Percentiles rank a stretch among this genome's conserved stretches.
phyloP scores from a whole-genome alignment of 2,797 vertebrate species.

The Dipus sagitta region DNA sequence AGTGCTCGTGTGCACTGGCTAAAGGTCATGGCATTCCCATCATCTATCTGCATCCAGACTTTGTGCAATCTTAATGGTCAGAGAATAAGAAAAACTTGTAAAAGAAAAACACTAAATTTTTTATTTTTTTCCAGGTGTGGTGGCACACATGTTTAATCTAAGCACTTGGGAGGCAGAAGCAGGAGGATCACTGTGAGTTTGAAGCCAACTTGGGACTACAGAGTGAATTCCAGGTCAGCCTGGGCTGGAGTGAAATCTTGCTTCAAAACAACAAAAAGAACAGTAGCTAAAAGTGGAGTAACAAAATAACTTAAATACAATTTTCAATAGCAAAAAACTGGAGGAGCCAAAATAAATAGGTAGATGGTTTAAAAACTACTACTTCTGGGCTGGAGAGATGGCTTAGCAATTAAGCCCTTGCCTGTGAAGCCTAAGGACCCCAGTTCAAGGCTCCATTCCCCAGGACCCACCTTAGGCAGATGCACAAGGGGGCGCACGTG shows the following conservation, averaged over 20 bases:
- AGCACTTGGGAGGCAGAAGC: not conserved
- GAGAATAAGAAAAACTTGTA: too few relatives aligned
- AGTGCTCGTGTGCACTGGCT: too few relatives aligned
- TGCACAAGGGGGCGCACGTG: too few relatives aligned
- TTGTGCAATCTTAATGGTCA: too few relatives aligned
- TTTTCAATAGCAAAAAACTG: slow-evolving; percentile 26
- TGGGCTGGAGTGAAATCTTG: not conserved
- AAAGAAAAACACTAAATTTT: too few relatives aligned
- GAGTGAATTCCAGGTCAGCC: not conserved
- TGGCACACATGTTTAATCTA: not conserved
- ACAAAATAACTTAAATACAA: not conserved
- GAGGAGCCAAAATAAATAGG: not conserved
- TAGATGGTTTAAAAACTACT: not conserved
- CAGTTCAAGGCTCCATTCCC: too few relatives aligned
- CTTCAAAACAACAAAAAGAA: not conserved
- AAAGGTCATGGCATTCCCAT: too few relatives aligned
- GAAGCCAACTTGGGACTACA: not conserved
- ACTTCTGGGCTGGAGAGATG: too few relatives aligned
- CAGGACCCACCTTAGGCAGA: too few relatives aligned
- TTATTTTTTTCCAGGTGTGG: not conserved
- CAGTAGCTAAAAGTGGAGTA: not conserved
- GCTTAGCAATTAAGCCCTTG: too few relatives aligned
- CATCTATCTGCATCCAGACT: too few relatives aligned
- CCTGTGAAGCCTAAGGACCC: too few relatives aligned
- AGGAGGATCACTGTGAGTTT: not conserved